Conservation (phyloP, 2,888 invertebrate species). For the Tolmerus cingulatus region DNA sequence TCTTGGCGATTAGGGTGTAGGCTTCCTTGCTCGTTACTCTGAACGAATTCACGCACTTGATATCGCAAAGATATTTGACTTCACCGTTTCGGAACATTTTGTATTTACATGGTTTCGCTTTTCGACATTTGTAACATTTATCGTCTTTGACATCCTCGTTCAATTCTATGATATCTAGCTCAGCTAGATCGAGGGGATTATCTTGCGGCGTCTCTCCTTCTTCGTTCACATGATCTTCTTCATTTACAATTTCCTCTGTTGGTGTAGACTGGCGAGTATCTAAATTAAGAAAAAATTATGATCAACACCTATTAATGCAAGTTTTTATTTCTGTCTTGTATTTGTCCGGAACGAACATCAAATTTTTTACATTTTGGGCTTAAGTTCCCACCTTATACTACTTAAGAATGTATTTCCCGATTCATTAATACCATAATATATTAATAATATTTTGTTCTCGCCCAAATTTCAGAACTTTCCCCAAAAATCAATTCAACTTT, state of each 20-base stretch:
- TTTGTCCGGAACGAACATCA: too few species aligned
- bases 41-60: slow-evolving; percentile 65
- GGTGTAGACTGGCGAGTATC: slow-evolving; percentile 42
- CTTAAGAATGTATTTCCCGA: too few species aligned
- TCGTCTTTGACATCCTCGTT: slow-evolving; percentile 54
- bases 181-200: slow-evolving; percentile 55
- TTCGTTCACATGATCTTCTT: slow-evolving; percentile 50
- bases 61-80: slow-evolving; percentile 63
- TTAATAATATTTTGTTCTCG: too few species aligned
- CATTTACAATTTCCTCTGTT: slow-evolving; percentile 64
- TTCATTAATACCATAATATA: too few species aligned
- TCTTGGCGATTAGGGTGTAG: slow-evolving; percentile 53
- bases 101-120: slow-evolving; percentile 59
- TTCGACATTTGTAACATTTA: slow-evolving; percentile 65
- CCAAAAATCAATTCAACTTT: too few species aligned
- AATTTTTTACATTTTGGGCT: too few species aligned
- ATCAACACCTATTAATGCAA: background rate
- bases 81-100: slow-evolving; percentile 60
- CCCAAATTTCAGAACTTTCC: too few species aligned
- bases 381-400: too few species aligned
- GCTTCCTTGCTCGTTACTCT: slow-evolving; percentile 61
- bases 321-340: too few species aligned
- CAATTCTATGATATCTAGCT: slow-evolving; percentile 64
- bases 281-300: background rate
- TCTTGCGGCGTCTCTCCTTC: slow-evolving; percentile 63